Conservation (phyloP, 2,888 invertebrate species). For the Lottia scabra region DNA sequence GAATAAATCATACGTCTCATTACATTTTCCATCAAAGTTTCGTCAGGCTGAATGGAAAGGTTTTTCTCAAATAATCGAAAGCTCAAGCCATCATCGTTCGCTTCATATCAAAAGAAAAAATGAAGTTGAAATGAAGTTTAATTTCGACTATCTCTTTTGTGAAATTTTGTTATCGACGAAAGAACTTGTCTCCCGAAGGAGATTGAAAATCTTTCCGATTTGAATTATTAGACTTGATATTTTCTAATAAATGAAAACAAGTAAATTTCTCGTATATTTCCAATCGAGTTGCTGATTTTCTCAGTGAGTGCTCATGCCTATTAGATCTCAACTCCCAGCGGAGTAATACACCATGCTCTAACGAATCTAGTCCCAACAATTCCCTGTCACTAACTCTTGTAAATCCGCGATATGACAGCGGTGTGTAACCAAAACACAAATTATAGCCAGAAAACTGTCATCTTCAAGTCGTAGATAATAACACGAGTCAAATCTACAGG, state of each 20-base stretch:
- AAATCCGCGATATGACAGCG: background rate
- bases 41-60: background rate
- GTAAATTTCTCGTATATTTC: background rate
- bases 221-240: background rate
- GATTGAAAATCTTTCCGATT: background rate
- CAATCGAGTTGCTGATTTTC: background rate
- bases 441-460: background rate
- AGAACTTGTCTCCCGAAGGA: background rate
- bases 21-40: background rate
- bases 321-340: background rate
- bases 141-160: background rate
- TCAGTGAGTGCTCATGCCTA: background rate
- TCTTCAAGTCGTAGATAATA: background rate
- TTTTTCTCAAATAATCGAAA: background rate
- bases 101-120: no score
- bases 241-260: background rate
- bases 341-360: background rate
- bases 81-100: background rate
- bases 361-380: background rate
- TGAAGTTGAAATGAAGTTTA: background rate
- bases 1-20: slow-evolving; percentile 1
- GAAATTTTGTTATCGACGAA: background rate
- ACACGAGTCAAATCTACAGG: background rate
- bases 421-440: background rate
- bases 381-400: background rate